Evolutionary conservation across 2,888 invertebrate genomes (phyloP).

Genomic region (Ochropacha duplaris): DNA sequence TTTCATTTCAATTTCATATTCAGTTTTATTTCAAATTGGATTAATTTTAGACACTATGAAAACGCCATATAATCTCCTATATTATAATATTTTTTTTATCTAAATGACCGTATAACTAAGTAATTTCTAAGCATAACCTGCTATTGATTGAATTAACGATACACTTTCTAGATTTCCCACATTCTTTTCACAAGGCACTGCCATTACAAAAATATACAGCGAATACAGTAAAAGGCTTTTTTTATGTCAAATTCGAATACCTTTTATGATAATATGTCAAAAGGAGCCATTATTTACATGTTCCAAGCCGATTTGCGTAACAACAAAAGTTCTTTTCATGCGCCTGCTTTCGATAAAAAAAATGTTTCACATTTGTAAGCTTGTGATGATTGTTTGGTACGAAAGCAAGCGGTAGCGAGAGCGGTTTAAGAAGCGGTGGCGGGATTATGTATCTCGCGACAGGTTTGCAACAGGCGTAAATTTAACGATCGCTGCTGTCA

Average conservation of each 20-base stretch:
- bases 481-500: no score
- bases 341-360: slow-evolving; percentile 40
- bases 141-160: no score
- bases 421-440: background rate
- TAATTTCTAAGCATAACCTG: no score
- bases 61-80: no score
- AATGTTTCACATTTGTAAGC: slow-evolving; percentile 43
- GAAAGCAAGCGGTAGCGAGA: slow-evolving; percentile 13
- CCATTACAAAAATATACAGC: background rate
- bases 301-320: slow-evolving; percentile 30
- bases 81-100: no score
- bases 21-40: no score
- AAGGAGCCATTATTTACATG: slow-evolving; percentile 31
- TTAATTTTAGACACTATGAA: no score
- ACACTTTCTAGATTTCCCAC: background rate
- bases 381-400: slow-evolving; percentile 14
- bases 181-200: background rate
- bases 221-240: slow-evolving; percentile 4
- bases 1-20: no score
- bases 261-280: slow-evolving; percentile 19
- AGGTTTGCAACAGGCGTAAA: no score
- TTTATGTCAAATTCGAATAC: slow-evolving; percentile 16
- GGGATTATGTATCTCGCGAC: no score
- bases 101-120: no score
- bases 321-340: slow-evolving; percentile 31